Conservation (phyloP, 2,797 vertebrate genomes). For the Tragopan temminckii region DNA sequence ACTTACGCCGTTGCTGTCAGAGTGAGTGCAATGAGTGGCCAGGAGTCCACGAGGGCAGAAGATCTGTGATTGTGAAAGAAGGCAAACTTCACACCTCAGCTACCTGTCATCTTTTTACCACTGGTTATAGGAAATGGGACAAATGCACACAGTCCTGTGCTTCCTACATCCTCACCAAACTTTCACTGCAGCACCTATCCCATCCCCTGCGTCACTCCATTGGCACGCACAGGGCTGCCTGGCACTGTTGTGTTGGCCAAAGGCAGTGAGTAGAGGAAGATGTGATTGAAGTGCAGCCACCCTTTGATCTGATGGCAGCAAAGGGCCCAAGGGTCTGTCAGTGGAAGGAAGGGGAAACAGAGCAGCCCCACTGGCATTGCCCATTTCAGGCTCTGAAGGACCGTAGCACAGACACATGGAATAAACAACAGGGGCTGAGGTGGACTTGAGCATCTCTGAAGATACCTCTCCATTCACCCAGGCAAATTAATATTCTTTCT, state of each 20-base stretch:
- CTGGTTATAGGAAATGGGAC: background rate
- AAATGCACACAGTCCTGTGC: background rate
- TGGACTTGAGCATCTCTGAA: background rate
- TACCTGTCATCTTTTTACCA: rapidly evolving
- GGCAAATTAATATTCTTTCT: constrained; percentile 52
- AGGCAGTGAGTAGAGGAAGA: background rate
- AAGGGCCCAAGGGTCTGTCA: background rate
- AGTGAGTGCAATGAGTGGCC: rapidly evolving
- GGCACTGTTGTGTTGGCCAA: rapidly evolving
- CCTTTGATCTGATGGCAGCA: constrained; percentile 59
- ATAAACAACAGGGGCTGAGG: background rate
- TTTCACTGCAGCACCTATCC: background rate
- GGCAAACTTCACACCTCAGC: background rate
- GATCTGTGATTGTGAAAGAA: background rate
- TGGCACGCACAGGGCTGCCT: background rate
- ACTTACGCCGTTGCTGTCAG: background rate
- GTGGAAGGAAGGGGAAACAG: background rate
- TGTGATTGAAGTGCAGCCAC: constrained; percentile 55
- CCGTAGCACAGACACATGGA: background rate
- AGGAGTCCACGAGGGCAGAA: background rate
- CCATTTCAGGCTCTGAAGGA: background rate
- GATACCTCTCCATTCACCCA: background rate
- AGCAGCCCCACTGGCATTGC: background rate
- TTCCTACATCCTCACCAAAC: rapidly evolving
- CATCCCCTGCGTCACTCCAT: background rate